phyloP scores from a whole-genome alignment of 2,888 invertebrate genomes.

The Netelia inedita region DNA sequence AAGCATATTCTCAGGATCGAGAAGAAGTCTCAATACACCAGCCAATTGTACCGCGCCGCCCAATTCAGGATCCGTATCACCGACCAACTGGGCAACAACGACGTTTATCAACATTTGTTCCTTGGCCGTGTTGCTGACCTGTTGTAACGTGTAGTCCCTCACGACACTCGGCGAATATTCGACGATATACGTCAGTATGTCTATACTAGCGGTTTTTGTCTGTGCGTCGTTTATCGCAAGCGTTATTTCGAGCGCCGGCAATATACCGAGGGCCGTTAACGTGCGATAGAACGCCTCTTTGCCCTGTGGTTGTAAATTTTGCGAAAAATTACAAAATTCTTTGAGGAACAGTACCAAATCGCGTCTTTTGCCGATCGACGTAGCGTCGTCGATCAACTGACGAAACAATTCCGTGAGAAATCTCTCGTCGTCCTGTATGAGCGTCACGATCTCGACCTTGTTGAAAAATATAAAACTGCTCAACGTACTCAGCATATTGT shows the following conservation, averaged over 20 bases:
- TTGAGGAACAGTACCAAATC: conserved; percentile 99
- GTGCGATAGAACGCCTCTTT: conserved; percentile 99
- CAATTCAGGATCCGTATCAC: conserved; percentile 98
- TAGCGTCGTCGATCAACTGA: conserved; percentile 95
- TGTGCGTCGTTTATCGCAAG: conserved; percentile 96
- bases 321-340: conserved; percentile 99
- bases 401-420: conserved; percentile 98
- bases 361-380: conserved; percentile 93
- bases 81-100: conserved; percentile 99
- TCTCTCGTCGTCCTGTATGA: conserved; percentile 99
- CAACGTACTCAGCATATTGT: conserved; percentile 98
- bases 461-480: conserved; percentile 99
- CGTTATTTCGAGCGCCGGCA: conserved; percentile 96
- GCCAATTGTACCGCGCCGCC: conserved; percentile 99
- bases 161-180: conserved; percentile 99
- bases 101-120: conserved; percentile 98
- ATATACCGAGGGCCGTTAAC: conserved; percentile 93
- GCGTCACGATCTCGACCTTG: conserved; percentile 99
- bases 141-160: conserved; percentile 97
- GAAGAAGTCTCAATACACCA: conserved; percentile 95
- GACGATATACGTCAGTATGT: conserved; percentile 98
- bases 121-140: conserved; percentile 95
- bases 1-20: conserved; percentile 99
- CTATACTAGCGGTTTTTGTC: conserved; percentile 98
- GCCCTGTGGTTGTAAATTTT: conserved; percentile 98